A percentile compares a stretch with the other conserved stretches of the same genome.
Conservation (phyloP, 2,888 invertebrate genomes). For the Capitulum mitella region DNA sequence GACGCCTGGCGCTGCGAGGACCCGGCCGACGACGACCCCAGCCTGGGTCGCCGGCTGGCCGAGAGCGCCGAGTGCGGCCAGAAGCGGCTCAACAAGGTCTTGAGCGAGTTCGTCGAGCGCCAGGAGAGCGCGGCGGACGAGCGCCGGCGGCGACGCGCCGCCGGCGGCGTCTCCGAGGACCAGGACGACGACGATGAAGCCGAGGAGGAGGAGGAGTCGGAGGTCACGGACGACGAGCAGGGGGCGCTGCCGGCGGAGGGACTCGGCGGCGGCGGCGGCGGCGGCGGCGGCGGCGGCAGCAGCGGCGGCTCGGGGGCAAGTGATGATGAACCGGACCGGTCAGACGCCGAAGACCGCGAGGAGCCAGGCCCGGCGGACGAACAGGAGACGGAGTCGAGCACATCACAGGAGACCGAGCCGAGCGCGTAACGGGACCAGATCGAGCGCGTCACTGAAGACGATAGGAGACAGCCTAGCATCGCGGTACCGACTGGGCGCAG, state of each 20-base stretch:
- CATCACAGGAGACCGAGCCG: too few relatives aligned
- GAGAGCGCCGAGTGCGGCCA: conserved; percentile 48
- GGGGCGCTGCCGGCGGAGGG: not conserved
- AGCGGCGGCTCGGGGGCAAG: too few relatives aligned
- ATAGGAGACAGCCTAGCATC: too few relatives aligned
- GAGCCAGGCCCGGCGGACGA: too few relatives aligned
- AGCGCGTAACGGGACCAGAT: too few relatives aligned
- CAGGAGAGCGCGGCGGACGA: conserved; percentile 26
- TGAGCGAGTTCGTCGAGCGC: conserved; percentile 32
- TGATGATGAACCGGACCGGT: not conserved
- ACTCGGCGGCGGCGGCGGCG: not conserved
- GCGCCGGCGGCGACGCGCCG: not conserved
- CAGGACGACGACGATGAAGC: conserved; percentile 21
- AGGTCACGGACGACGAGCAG: conserved; percentile 18
- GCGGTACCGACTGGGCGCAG: too few relatives aligned
- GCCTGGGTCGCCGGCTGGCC: conserved; percentile 52
- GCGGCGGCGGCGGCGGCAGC: too few relatives aligned
- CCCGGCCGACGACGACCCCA: conserved; percentile 53
- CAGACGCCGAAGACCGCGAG: not conserved
- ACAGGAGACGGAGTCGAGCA: too few relatives aligned
- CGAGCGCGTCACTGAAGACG: too few relatives aligned
- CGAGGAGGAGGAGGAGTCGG: conserved; percentile 28
- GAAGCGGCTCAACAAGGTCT: conserved; percentile 38
- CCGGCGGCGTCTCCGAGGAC: not conserved
- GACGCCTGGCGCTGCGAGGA: conserved; percentile 44